A percentile compares a stretch with the other conserved stretches of the same genome.
Conservation (phyloP, 2,113 vertebrate genomes). For the Nymphicus hollandicus region DNA sequence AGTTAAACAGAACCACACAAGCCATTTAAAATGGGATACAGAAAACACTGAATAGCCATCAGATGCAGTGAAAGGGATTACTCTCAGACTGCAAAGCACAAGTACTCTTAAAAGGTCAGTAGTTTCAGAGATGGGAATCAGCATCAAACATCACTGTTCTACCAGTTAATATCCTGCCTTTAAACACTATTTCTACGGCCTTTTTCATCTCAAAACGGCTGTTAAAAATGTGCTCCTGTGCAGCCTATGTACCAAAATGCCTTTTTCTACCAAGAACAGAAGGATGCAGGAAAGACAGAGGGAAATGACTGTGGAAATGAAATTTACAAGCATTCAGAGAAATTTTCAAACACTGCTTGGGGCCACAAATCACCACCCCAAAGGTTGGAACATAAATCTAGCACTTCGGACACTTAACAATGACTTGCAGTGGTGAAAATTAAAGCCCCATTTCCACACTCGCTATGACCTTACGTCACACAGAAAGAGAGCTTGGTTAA, state of each 20-base stretch:
- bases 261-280: background rate
- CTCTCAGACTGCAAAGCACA: background rate
- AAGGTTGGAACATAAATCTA: background rate
- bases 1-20: background rate
- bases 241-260: background rate
- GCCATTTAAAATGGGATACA: background rate
- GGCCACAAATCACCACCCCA: background rate
- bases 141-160: background rate
- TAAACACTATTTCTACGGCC: background rate
- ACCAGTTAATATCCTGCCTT: background rate
- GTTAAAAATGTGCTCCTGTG: background rate
- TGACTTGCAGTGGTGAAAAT: background rate
- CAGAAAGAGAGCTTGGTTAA: background rate
- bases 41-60: background rate
- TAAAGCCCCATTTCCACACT: background rate
- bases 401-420: background rate
- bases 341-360: background rate
- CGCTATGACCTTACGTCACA: background rate
- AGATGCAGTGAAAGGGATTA: background rate
- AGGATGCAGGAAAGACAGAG: background rate
- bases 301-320: background rate
- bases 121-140: background rate
- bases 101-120: background rate
- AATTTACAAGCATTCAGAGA: background rate
- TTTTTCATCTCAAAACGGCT: background rate